Conservation (phyloP, 2,888 invertebrate genomes). For the Agrilus cyanescens region DNA sequence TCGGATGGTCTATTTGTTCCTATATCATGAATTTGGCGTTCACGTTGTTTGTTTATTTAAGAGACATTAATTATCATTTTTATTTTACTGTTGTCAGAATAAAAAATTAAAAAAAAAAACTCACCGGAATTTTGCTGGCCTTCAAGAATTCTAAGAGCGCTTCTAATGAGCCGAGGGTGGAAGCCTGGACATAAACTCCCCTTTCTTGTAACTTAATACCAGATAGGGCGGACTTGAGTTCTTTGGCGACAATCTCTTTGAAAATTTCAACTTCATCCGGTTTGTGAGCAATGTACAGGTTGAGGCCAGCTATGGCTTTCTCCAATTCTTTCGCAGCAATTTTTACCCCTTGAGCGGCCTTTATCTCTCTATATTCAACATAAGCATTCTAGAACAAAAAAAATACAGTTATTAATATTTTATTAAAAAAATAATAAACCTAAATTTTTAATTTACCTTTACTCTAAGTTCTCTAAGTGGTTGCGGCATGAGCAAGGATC, state of each 20-base stretch:
- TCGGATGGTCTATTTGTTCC: no score
- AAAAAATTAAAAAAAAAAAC: constrained; percentile 28
- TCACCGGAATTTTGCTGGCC: constrained; percentile 86
- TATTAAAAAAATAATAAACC: constrained; percentile 1
- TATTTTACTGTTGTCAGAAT: no score
- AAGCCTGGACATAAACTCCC: constrained; percentile 99
- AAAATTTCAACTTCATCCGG: constrained; percentile 85
- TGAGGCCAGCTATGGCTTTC: constrained; percentile 93
- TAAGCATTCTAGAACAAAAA: constrained; percentile 62
- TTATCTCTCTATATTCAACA: constrained; percentile 85
- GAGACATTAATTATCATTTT: background rate
- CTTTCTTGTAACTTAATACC: constrained; percentile 83
- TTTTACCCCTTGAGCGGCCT: constrained; percentile 97
- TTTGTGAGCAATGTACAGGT: constrained; percentile 81
- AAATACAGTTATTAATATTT: constrained; percentile 9
- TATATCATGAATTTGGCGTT: no score
- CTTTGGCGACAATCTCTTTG: constrained; percentile 77
- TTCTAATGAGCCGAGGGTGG: constrained; percentile 96
- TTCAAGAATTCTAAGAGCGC: constrained; percentile 88
- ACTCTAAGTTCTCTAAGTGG: constrained; percentile 95
- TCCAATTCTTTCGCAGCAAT: constrained; percentile 97
- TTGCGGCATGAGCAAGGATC: constrained; percentile 94
- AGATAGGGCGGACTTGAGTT: constrained; percentile 79
- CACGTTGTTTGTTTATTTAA: no score
- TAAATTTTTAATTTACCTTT: constrained; percentile 49